Conservation (phyloP, 2,888 invertebrate species). For the Zaprionus lineosus region DNA sequence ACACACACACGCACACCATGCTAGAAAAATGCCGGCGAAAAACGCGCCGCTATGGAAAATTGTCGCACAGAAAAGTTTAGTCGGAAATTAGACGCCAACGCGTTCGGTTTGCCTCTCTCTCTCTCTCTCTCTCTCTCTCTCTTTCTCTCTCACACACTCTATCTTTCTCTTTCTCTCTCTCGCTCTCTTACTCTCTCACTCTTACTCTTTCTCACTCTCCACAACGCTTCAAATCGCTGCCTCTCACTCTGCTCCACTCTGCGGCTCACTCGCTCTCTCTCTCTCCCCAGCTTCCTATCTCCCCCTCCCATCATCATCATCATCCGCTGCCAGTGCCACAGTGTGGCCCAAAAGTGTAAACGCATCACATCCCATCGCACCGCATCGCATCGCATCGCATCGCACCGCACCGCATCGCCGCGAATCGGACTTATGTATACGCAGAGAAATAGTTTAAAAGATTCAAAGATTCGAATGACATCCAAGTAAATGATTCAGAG, state of each 20-base stretch:
- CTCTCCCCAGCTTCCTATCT: neutral
- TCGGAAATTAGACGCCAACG: conserved; percentile 72
- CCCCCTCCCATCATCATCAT: too few relatives aligned
- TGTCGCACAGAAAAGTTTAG: conserved; percentile 64
- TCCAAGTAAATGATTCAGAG: neutral
- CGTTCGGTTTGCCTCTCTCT: conserved; percentile 54
- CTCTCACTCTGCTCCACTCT: neutral
- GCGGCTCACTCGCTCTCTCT: neutral
- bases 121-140: conserved; percentile 9
- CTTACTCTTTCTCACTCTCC: conserved; percentile 11
- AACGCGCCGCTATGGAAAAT: conserved; percentile 48
- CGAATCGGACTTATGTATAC: conserved; percentile 30
- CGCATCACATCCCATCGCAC: conserved; percentile 22
- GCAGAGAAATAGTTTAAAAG: conserved; percentile 20
- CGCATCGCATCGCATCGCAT: conserved; percentile 7
- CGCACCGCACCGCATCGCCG: conserved; percentile 13
- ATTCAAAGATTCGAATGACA: neutral
- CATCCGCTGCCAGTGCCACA: conserved; percentile 12
- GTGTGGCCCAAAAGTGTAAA: conserved; percentile 42
- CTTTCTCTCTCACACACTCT: neutral
- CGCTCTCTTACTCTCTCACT: neutral
- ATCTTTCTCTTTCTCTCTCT: neutral
- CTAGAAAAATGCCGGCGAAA: conserved; percentile 64
- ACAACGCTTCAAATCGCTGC: too few relatives aligned
- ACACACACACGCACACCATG: conserved; percentile 18